Evolutionary conservation across 2,113 vertebrate species (phyloP).

Genomic region (Lasiurus cinereus): DNA sequence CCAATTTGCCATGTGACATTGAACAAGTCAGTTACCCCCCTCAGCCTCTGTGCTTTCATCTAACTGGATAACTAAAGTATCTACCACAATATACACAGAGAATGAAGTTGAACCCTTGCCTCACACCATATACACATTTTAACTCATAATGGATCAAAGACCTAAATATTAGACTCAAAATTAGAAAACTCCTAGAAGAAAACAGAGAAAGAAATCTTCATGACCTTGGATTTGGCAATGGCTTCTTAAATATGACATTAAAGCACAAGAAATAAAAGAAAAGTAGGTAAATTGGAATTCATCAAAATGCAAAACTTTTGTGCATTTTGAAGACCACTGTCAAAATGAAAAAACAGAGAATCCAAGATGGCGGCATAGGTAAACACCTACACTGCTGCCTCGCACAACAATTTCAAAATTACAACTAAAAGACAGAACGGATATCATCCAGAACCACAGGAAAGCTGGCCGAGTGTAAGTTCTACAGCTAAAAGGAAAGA

Average conservation of each 20-base stretch:
- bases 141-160: background rate
- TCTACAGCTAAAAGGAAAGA: too few relatives aligned
- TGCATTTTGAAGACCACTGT: background rate
- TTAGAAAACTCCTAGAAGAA: constrained; percentile 11
- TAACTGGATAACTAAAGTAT: background rate
- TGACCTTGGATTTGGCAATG: background rate
- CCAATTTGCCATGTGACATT: background rate
- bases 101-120: background rate
- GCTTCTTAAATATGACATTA: background rate
- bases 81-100: background rate
- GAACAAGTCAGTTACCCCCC: background rate
- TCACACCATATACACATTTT: background rate
- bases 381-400: too few relatives aligned
- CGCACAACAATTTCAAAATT: too few relatives aligned
- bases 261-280: background rate
- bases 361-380: too few relatives aligned
- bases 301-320: constrained; percentile 22
- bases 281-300: background rate
- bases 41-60: background rate
- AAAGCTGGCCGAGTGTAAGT: too few relatives aligned
- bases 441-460: too few relatives aligned
- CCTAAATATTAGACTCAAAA: background rate
- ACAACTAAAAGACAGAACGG: too few relatives aligned
- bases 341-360: background rate
- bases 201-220: background rate